Conservation (phyloP, 2,113 vertebrate species). For the Grallaria varia region DNA sequence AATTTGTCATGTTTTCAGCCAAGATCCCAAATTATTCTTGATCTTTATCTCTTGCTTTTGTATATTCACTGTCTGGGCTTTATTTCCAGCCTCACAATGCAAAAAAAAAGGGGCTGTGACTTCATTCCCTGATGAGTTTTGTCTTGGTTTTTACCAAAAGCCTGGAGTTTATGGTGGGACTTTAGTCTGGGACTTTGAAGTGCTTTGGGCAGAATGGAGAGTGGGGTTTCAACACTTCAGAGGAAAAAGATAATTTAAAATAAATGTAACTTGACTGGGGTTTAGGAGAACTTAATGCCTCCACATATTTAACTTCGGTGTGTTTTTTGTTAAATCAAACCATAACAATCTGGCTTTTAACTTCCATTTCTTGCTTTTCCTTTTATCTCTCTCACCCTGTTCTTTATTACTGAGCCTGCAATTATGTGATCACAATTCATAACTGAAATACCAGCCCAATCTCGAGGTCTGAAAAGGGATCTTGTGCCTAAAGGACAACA, state of each 20-base stretch:
- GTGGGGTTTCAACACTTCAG: background rate
- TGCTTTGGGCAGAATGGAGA: background rate
- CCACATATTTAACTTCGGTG: background rate
- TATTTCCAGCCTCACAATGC: background rate
- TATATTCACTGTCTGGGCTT: background rate
- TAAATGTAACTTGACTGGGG: background rate
- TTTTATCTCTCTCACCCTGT: background rate
- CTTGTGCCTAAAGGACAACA: background rate
- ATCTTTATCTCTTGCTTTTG: background rate
- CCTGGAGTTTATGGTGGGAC: background rate
- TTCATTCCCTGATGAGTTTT: background rate
- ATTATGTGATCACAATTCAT: background rate
- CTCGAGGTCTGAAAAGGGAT: background rate
- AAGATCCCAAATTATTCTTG: background rate
- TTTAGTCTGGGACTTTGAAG: background rate
- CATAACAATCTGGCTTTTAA: background rate
- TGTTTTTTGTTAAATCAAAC: background rate
- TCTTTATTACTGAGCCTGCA: background rate
- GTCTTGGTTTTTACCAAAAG: background rate
- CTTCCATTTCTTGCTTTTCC: background rate
- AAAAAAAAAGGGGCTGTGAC: background rate
- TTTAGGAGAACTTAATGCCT: background rate
- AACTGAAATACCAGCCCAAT: background rate
- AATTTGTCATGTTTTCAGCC: background rate
- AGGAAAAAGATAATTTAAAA: background rate